Evolutionary conservation across 2,113 vertebrate species (phyloP).

Genomic region (Crotalus tigris): DNA sequence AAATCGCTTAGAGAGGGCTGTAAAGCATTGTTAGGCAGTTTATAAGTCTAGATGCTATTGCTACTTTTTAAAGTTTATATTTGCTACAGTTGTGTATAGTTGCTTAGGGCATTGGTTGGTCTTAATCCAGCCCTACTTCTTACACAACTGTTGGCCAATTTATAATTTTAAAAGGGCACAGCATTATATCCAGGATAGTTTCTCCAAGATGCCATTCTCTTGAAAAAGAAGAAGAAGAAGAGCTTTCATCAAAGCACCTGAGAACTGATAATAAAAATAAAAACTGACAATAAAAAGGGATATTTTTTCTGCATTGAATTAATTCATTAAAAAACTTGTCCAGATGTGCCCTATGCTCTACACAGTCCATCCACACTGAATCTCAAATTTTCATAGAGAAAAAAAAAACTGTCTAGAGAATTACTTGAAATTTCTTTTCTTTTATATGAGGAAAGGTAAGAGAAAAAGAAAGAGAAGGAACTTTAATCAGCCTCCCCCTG

Average conservation of each 20-base stretch:
- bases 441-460: not conserved
- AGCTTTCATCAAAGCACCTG: not conserved
- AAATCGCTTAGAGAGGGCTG: too few relatives aligned
- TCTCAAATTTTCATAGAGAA: not conserved
- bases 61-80: not conserved
- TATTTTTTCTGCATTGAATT: not conserved
- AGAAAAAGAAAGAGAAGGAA: not conserved
- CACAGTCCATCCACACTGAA: not conserved
- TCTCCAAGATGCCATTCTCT: not conserved
- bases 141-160: not conserved
- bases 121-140: not conserved
- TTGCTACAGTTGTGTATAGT: not conserved
- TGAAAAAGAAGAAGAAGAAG: not conserved
- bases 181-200: not conserved
- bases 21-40: too few relatives aligned
- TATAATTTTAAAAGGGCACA: not conserved
- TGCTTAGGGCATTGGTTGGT: not conserved
- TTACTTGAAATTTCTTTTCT: not conserved
- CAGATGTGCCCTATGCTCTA: not conserved
- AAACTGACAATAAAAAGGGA: not conserved
- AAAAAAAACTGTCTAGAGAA: not conserved
- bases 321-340: not conserved
- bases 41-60: too few relatives aligned
- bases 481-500: not conserved
- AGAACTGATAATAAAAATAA: not conserved